phyloP scores from a whole-genome alignment of 2,797 vertebrate species.

The Tapirus indicus region DNA sequence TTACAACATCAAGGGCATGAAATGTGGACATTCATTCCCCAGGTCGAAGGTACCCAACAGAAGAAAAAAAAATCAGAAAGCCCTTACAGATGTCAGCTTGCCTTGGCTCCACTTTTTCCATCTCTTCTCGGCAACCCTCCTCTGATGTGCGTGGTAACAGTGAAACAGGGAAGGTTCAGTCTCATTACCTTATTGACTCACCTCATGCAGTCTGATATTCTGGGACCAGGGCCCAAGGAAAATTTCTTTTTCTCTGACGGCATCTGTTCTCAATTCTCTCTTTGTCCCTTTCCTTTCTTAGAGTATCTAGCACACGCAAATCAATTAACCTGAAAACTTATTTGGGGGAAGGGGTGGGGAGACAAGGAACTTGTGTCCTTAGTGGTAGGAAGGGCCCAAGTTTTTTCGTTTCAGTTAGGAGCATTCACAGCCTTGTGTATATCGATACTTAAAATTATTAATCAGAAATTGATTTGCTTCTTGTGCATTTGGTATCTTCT shows the following conservation, averaged over 20 bases:
- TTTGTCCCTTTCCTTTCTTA: neutral
- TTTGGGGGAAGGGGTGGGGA: neutral
- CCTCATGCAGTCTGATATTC: neutral
- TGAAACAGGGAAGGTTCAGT: neutral
- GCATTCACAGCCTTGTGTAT: neutral
- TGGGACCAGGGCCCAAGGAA: neutral
- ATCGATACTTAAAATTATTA: conserved; percentile 39
- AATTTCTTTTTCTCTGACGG: neutral
- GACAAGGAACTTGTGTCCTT: neutral
- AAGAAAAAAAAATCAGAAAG: neutral
- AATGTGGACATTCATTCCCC: neutral
- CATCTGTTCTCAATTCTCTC: neutral
- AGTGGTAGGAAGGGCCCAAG: neutral
- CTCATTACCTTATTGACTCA: neutral
- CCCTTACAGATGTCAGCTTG: neutral
- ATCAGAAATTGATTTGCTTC: conserved; percentile 53
- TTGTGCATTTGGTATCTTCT: neutral
- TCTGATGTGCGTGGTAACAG: neutral
- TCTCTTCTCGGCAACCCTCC: neutral
- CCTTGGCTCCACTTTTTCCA: neutral
- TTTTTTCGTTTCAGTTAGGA: neutral
- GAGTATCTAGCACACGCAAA: neutral
- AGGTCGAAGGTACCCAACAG: neutral
- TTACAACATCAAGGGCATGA: neutral
- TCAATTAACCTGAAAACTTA: conserved; percentile 18